Percentiles rank a stretch among this genome's conserved stretches.
phyloP scores from a whole-genome alignment of 1,140 invertebrate genomes.

The Listronotus bonariensis region DNA sequence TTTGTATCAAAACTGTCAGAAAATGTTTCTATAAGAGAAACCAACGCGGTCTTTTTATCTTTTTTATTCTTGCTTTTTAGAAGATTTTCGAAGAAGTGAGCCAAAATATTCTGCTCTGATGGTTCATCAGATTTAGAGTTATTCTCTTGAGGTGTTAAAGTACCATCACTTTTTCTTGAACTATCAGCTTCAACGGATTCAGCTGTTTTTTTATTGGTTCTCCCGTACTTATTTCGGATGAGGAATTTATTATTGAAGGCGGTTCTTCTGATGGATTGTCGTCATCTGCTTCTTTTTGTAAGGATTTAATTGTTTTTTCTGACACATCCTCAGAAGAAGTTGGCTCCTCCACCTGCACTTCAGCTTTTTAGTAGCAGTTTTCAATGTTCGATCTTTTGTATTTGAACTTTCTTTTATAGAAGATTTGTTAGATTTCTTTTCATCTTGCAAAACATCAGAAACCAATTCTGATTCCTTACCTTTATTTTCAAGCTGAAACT shows the following conservation, averaged over 20 bases:
- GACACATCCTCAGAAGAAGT: constrained; percentile 7
- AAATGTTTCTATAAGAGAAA: constrained; percentile 43
- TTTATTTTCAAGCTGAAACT: constrained; percentile 13
- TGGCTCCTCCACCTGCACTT: constrained; percentile 4
- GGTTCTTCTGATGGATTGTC: too few relatives aligned
- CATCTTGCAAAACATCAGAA: background rate
- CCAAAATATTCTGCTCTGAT: constrained; percentile 42
- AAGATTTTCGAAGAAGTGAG: constrained; percentile 45
- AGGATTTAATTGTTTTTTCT: too few relatives aligned
- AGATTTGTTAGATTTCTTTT: background rate
- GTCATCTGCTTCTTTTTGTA: too few relatives aligned
- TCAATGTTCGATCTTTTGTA: background rate
- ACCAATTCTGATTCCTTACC: background rate
- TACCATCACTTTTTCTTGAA: constrained; percentile 6
- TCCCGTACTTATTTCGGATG: background rate
- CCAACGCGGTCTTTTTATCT: constrained; percentile 42
- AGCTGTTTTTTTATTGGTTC: background rate
- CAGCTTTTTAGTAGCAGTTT: constrained; percentile 1
- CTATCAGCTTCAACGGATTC: constrained; percentile 6
- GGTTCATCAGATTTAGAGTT: constrained; percentile 23
- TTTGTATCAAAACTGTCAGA: constrained; percentile 41
- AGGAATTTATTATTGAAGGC: background rate
- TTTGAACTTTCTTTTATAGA: too few relatives aligned
- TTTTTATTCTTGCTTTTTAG: constrained; percentile 43
- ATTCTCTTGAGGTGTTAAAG: constrained; percentile 5